Evolutionary conservation across 1,140 invertebrate genomes (phyloP).

Genomic region (Drosophila prosaltans): DNA sequence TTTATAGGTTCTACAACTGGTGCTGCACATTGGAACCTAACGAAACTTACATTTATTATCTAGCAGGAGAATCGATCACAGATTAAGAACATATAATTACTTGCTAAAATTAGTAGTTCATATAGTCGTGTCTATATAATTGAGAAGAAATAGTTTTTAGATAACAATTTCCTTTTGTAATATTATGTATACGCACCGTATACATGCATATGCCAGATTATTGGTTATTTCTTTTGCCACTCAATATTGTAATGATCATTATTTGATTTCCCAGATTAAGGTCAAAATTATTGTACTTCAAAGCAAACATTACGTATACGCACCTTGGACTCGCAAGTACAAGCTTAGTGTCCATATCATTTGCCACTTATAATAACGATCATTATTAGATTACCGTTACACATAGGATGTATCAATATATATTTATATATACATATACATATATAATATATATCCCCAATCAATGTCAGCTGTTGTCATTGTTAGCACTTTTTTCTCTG

Average conservation of each 20-base stretch:
- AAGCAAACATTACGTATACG: conserved; percentile 41
- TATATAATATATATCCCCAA: conserved; percentile 28
- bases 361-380: conserved; percentile 52
- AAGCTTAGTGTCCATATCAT: conserved; percentile 52
- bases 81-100: no score
- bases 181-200: background rate
- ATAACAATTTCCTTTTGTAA: background rate
- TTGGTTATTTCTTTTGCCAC: background rate
- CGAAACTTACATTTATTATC: no score
- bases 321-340: conserved; percentile 1
- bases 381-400: conserved; percentile 37
- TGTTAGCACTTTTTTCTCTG: conserved; percentile 40
- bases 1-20: no score
- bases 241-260: background rate
- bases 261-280: conserved; percentile 12
- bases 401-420: conserved; percentile 13
- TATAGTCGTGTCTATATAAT: no score
- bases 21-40: no score
- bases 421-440: conserved; percentile 21
- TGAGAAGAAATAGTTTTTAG: no score
- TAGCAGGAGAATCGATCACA: no score
- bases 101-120: no score
- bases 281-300: conserved; percentile 19
- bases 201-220: background rate
- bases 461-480: conserved; percentile 64